Conservation (phyloP, 1,140 invertebrate species). For the Dysdera silvatica region DNA sequence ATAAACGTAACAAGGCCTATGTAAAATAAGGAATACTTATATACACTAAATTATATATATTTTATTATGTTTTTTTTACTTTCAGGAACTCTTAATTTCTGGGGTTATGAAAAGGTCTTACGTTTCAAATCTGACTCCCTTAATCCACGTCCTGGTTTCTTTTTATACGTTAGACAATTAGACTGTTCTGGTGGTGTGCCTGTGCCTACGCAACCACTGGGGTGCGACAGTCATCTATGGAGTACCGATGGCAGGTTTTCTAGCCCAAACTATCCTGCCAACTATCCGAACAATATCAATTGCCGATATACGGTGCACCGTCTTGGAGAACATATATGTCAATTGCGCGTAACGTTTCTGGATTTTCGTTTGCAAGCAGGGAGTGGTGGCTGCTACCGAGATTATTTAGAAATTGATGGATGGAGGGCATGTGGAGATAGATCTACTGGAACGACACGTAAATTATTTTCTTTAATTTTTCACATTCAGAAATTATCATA, state of each 20-base stretch:
- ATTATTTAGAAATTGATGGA: slow-evolving; percentile 33
- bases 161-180: slow-evolving; percentile 16
- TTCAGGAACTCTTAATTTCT: slow-evolving; percentile 17
- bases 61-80: not conserved
- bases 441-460: slow-evolving; percentile 17
- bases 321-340: slow-evolving; percentile 23
- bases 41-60: no score
- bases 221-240: slow-evolving; percentile 15
- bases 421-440: slow-evolving; percentile 30
- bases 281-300: slow-evolving; percentile 29
- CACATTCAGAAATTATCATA: no score
- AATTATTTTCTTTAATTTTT: not conserved
- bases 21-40: no score
- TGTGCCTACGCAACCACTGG: not conserved
- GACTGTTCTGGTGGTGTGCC: not conserved
- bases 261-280: slow-evolving; percentile 30
- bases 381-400: slow-evolving; percentile 22
- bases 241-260: slow-evolving; percentile 3
- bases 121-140: slow-evolving; percentile 24
- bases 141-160: slow-evolving; percentile 20
- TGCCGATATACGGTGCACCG: slow-evolving; percentile 28
- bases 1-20: no score
- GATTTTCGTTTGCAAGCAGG: slow-evolving; percentile 31
- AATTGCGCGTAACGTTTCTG: slow-evolving; percentile 31
- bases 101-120: slow-evolving; percentile 15